Evolutionary conservation across 2,888 invertebrate genomes (phyloP).

Genomic region (Lepidocyrtoides sp.): DNA sequence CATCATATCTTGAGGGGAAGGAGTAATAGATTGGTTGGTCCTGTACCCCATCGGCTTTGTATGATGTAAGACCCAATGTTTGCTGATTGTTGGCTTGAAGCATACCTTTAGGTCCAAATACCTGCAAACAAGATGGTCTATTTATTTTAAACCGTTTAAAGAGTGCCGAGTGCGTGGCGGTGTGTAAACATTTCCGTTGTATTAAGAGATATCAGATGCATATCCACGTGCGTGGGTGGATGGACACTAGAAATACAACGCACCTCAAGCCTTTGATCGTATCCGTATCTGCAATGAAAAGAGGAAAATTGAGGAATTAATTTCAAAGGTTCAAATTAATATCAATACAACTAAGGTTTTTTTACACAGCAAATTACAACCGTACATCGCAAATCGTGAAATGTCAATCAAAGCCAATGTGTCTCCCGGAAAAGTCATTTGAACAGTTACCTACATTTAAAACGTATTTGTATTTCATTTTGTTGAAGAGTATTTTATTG

Average conservation of each 20-base stretch:
- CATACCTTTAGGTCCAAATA: constrained; percentile 89
- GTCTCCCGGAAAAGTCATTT: constrained; percentile 90
- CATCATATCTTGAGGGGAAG: constrained; percentile 43
- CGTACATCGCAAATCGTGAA: constrained; percentile 89
- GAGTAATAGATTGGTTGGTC: constrained; percentile 31
- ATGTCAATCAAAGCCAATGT: constrained; percentile 90
- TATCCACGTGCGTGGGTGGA: no score
- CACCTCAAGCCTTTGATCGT: constrained; percentile 90
- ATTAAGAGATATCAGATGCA: no score
- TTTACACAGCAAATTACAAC: no score
- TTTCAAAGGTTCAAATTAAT: no score
- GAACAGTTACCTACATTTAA: constrained; percentile 88
- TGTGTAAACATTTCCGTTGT: no score
- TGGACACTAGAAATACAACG: no score
- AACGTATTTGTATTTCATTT: no score
- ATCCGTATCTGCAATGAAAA: no score
- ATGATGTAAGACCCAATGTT: background rate
- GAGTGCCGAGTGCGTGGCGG: no score
- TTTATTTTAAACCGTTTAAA: background rate
- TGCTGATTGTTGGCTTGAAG: constrained; percentile 87
- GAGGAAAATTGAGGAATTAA: no score
- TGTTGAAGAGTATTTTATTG: no score
- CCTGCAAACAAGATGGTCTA: constrained; percentile 85
- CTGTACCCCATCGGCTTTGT: background rate
- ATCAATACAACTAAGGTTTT: no score